Evolutionary conservation across 2,888 invertebrate genomes (phyloP).

Genomic region (Chymomyza amoena): DNA sequence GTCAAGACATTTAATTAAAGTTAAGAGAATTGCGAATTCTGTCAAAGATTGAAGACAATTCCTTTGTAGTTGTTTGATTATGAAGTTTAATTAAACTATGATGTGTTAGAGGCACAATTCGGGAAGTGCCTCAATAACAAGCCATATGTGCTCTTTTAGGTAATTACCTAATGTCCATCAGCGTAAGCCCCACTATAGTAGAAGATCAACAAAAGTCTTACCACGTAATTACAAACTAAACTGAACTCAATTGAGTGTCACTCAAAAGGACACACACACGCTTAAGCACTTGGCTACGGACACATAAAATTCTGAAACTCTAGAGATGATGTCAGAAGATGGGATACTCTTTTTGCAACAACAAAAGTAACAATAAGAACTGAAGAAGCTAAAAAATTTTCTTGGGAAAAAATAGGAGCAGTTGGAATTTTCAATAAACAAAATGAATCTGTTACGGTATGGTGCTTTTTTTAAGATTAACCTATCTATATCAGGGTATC

Average conservation of each 20-base stretch:
- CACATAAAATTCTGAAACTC: no score
- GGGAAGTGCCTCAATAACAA: neutral
- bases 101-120: neutral
- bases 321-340: no score
- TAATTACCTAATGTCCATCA: slow-evolving; percentile 50
- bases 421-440: no score
- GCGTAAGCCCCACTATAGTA: slow-evolving; percentile 29
- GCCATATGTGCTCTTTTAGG: neutral
- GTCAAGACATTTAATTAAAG: slow-evolving; percentile 46
- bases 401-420: no score
- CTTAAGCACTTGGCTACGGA: slow-evolving; percentile 2
- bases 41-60: neutral
- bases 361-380: no score
- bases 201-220: neutral
- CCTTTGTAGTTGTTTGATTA: neutral
- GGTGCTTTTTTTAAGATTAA: no score
- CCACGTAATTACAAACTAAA: slow-evolving; percentile 42
- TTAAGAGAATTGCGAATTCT: neutral
- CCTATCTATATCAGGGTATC: no score
- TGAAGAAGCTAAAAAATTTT: no score
- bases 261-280: slow-evolving; percentile 26
- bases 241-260: slow-evolving; percentile 46
- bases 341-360: no score
- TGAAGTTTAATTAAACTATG: neutral
- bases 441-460: no score